Evolutionary conservation across 2,888 invertebrate genomes (phyloP).

Genomic region (Lasius fuliginosus): DNA sequence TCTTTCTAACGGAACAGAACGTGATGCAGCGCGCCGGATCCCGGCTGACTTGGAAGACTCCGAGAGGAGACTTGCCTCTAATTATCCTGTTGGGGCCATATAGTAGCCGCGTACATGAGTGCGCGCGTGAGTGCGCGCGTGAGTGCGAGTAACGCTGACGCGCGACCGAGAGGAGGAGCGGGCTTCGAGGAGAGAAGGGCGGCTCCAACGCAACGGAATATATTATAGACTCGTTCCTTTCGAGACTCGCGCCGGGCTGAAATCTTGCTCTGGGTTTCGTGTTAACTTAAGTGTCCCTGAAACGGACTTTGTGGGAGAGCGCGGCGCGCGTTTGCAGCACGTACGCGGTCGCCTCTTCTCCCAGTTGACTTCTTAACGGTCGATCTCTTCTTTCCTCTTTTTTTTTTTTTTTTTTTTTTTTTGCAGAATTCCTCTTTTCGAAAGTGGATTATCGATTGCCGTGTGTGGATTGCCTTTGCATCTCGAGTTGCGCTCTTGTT

Average conservation of each 20-base stretch:
- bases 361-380: conserved; percentile 54
- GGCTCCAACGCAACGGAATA: conserved; percentile 79
- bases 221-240: conserved; percentile 82
- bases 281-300: conserved; percentile 67
- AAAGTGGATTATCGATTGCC: background rate
- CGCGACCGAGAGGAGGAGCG: conserved; percentile 63
- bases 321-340: conserved; percentile 30
- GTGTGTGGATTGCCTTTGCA: background rate
- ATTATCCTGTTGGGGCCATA: conserved; percentile 74
- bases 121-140: conserved; percentile 1
- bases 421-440: background rate
- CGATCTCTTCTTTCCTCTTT: background rate
- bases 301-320: conserved; percentile 59
- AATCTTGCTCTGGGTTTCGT: conserved; percentile 73
- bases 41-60: conserved; percentile 54
- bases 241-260: conserved; percentile 76
- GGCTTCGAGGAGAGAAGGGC: conserved; percentile 62
- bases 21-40: conserved; percentile 46
- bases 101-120: conserved; percentile 50
- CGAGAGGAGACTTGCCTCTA: conserved; percentile 75
- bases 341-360: conserved; percentile 4
- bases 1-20: conserved; percentile 64
- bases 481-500: background rate
- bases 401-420: conserved; percentile 8
- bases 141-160: conserved; percentile 44